Base-by-base conservation (phyloP, 2,888 invertebrate genomes). In the Epinotia nisella region DNA sequence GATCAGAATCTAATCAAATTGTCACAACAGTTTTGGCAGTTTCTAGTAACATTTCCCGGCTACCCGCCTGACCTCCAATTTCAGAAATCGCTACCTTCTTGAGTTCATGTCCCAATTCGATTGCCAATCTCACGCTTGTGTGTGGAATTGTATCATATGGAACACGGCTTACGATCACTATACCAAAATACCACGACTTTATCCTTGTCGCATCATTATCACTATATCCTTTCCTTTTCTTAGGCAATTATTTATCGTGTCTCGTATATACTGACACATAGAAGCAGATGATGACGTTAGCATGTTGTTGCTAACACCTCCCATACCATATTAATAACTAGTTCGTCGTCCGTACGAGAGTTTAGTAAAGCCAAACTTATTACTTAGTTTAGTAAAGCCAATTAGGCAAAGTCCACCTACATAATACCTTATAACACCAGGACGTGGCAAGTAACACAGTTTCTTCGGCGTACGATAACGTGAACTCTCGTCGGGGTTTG, bases 401-500 rank as follows among this genome's bases (percentile, higher is more conserved):
- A 56, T 58, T 39, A 65, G 55, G 55, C 21, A 19, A n/a, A 64
- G 53, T 65, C 55, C 39, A 11, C 17, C n/a, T 45, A 21, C 24
- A 58, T 21, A 29, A 29, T 29, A 29, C 29, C 7, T 9, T 35
- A 35, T 35, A 41, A 9, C 9, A 15, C 11, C 58, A 41, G 60
- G 51, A 35, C 56, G 60, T 66, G 45, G 60, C 53, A 53, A 60
- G 71, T 66, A 53, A 53, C 49, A 70, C 65, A 58, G 55, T 45
- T 71, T 66, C 45, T 35, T 45, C 21, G 39, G 17, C n/a, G 24
- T 13, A 56, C 58, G 66, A 66, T 71, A 71, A 65, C 65, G 41
- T 55, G 24, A 61, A 41, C 53, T 59, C 39, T 53, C n/a, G n/a
- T 19, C 13, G 17, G 70, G 45, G 62, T 70, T 71, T 65, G 71